Evolutionary conservation across 2,797 vertebrate species (phyloP).

Genomic region (Crypturellus tataupa): DNA sequence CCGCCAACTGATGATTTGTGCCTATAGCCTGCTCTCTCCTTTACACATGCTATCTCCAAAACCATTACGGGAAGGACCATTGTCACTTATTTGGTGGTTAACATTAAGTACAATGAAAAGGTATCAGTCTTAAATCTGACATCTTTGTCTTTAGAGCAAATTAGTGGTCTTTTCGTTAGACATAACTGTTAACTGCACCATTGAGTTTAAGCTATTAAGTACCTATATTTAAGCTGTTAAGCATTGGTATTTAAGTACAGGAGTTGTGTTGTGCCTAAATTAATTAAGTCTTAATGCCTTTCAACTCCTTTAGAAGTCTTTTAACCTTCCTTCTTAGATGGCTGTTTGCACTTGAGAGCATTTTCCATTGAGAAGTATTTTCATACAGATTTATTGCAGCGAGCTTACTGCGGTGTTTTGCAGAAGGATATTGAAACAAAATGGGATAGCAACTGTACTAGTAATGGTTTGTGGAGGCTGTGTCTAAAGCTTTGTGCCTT

Average conservation of each 20-base stretch:
- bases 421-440: not conserved
- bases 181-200: not conserved
- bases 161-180: not conserved
- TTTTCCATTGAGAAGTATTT: not conserved
- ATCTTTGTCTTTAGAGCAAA: not conserved
- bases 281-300: not conserved
- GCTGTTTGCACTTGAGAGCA: not conserved
- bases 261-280: not conserved
- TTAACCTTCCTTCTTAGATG: not conserved
- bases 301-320: not conserved
- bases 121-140: not conserved
- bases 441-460: not conserved
- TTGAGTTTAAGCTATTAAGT: not conserved
- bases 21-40: not conserved
- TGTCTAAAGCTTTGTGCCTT: not conserved
- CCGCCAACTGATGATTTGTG: not conserved
- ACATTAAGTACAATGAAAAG: not conserved
- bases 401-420: not conserved
- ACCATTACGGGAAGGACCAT: not conserved
- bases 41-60: not conserved
- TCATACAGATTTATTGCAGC: not conserved
- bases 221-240: not conserved
- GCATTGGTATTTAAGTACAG: not conserved
- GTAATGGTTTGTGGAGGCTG: not conserved
- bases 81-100: not conserved